Percentiles rank a stretch among this genome's conserved stretches.
Conservation (phyloP, 2,797 vertebrate genomes). For the Miichthys miiuy region DNA sequence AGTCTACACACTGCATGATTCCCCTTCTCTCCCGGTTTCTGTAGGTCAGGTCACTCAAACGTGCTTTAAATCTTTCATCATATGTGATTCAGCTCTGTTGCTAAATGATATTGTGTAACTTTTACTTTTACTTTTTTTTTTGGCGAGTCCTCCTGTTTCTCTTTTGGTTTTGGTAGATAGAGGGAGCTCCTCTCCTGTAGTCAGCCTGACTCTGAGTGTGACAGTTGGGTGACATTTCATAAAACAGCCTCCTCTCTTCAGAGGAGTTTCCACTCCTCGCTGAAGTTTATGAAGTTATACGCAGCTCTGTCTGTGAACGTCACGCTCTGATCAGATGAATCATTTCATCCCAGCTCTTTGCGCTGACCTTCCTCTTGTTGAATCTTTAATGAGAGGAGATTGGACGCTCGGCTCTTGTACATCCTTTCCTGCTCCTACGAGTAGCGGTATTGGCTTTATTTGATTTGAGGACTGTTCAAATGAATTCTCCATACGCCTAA, state of each 20-base stretch:
- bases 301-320: slow-evolving; percentile 9
- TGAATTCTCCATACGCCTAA: slow-evolving; percentile 32
- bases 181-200: slow-evolving; percentile 76
- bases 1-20: too few relatives aligned
- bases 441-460: slow-evolving; percentile 86
- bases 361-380: slow-evolving; percentile 50
- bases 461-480: slow-evolving; percentile 70
- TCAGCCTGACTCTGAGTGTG: slow-evolving; percentile 44
- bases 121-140: too few relatives aligned
- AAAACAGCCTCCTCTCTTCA: slow-evolving; percentile 27
- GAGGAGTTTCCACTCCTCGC: slow-evolving; percentile 34
- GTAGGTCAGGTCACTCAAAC: too few relatives aligned
- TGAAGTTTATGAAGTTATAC: slow-evolving; percentile 10
- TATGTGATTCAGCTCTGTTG: not conserved
- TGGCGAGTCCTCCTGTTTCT: slow-evolving; percentile 22
- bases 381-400: slow-evolving; percentile 71
- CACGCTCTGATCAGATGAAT: slow-evolving; percentile 28
- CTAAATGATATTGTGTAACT: not conserved
- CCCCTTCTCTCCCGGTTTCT: too few relatives aligned
- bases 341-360: slow-evolving; percentile 7
- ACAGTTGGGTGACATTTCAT: slow-evolving; percentile 53
- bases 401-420: slow-evolving; percentile 39
- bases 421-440: slow-evolving; percentile 41
- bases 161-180: slow-evolving; percentile 75
- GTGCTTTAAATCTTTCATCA: too few relatives aligned